Evolutionary conservation across 2,888 invertebrate species (phyloP), one percentile per base, ranked within the genome.

Genomic region (Drosophila fulvimacula): DNA sequence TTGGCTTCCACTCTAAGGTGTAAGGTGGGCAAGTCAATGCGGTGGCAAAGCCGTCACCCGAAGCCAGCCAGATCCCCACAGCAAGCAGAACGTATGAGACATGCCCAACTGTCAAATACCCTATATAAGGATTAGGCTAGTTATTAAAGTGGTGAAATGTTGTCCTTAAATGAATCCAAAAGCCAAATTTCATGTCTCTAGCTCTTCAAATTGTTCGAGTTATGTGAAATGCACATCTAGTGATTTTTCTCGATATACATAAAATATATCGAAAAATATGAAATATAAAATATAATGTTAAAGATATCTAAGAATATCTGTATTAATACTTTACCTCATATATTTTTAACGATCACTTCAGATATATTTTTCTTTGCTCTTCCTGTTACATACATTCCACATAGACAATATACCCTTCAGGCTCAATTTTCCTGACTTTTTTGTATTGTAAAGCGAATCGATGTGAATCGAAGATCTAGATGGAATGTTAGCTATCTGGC

Each of bases 1-100:
- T 91, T 70, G 59, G 65, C 79, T 65, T 68, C 69, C 38, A 38
- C 38, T 78, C 73, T 70, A 75, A 92, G 91, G 91, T 92, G 92
- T 91, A 92, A 91, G 89, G 88, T 90, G 89, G 91, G 91, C 82
- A 90, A 84, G 89, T 83, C 91, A 91, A 91, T 91, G 91, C 90
- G 85, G 91, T 91, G 91, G 90, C 91, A 90, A 88, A 66, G 75
- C 79, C 73, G 81, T 67, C 85, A 85, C 90, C 90, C 82, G 59
- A 89, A 66, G 57, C 67, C 32, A 39, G 60, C 46, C 46, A 34
- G 11, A n/a, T n/a, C 51, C 13, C n/a, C 41, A 57, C 59, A 53
- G 52, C 38, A 55, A 49, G 36, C 9, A 36, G 55, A 63, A 11
- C 56, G 52, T 48, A 56, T 15, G 34, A 5, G 24, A 24, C n/a